Conservation (phyloP, 2,113 vertebrate genomes). For the Lipotes vexillifer region DNA sequence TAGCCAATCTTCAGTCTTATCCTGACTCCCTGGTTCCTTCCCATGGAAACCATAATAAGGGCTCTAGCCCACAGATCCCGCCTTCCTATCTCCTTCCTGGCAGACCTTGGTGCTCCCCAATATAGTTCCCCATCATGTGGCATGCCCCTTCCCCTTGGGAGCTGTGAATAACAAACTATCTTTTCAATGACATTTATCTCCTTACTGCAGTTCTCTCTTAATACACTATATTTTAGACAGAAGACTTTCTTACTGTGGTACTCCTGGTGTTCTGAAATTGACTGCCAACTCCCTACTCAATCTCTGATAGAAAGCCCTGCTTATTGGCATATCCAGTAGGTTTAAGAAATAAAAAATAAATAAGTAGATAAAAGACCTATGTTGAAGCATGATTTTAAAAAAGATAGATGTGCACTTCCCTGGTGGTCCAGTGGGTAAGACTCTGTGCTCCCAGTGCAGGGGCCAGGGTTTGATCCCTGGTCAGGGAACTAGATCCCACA, state of each 20-base stretch:
- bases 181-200: not conserved
- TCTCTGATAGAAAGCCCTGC: not conserved
- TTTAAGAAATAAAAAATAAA: not conserved
- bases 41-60: not conserved
- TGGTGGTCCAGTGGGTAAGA: no score
- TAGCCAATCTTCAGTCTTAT: not conserved
- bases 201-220: not conserved
- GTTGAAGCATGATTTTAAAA: not conserved
- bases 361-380: not conserved
- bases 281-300: not conserved
- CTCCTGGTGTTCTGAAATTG: not conserved
- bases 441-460: no score
- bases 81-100: not conserved
- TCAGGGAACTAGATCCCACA: no score
- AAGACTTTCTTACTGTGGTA: not conserved
- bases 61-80: not conserved
- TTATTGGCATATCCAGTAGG: not conserved
- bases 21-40: not conserved
- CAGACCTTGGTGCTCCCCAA: not conserved
- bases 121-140: accelerated
- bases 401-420: no score
- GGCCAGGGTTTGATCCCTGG: no score
- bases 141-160: not conserved
- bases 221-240: not conserved
- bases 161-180: not conserved